These are phyloP conservation scores for Melanchra persicariae DNA, from an alignment of 2,888 invertebrate genomes.

Conservation along the genomic window DNA sequence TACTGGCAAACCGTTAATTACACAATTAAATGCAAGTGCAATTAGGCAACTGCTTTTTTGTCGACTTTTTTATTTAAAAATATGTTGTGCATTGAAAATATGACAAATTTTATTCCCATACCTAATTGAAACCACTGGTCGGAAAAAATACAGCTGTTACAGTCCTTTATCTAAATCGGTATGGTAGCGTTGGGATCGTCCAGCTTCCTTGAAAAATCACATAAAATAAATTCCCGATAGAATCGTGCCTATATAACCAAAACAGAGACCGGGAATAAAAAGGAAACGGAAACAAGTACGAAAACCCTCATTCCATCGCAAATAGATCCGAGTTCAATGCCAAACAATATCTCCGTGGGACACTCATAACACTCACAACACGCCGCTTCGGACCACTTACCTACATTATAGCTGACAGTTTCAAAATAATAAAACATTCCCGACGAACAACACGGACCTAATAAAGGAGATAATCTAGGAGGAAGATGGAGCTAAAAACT, in stretches of 20 bases:
- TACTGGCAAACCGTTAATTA: constrained; percentile 40
- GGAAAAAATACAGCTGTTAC: constrained; percentile 13
- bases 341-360: constrained; percentile 57
- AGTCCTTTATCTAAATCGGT: constrained; percentile 23
- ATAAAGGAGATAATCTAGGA: constrained; percentile 57
- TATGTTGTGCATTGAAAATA: background rate
- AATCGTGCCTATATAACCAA: constrained; percentile 42
- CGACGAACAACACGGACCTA: constrained; percentile 42
- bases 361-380: constrained; percentile 50
- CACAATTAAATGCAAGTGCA: constrained; percentile 25
- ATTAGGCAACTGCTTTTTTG: too few species aligned
- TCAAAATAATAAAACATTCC: constrained; percentile 51
- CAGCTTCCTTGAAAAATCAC: constrained; percentile 32
- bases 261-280: constrained; percentile 47
- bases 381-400: constrained; percentile 38
- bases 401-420: constrained; percentile 46
- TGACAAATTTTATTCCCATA: background rate
- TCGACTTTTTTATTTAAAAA: too few species aligned
- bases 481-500: constrained; percentile 55
- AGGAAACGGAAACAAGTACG: constrained; percentile 49
- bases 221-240: constrained; percentile 43
- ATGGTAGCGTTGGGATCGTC: constrained; percentile 13
- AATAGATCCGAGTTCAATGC: constrained; percentile 59
- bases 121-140: constrained; percentile 3
- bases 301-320: constrained; percentile 55